Percentiles rank a stretch among this genome's conserved stretches.
Evolutionary conservation across 2,888 invertebrate species (phyloP).

Genomic region (Idaea dimidiata): DNA sequence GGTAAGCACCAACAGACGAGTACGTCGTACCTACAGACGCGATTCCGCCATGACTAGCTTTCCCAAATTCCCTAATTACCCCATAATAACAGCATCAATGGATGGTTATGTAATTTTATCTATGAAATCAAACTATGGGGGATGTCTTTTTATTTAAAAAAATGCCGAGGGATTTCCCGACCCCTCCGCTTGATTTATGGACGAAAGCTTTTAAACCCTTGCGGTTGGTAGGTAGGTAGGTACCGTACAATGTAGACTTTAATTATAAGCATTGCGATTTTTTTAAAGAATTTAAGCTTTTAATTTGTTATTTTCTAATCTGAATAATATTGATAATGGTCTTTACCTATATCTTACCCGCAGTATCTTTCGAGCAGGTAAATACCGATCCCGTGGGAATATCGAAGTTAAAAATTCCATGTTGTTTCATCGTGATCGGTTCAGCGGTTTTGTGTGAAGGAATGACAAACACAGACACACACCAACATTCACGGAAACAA

Average conservation of each 20-base stretch:
- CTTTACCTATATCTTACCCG: no score
- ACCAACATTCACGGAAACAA: no score
- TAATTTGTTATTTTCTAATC: neutral
- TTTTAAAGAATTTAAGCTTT: neutral
- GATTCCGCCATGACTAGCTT: conserved; percentile 39
- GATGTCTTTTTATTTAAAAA: conserved; percentile 33
- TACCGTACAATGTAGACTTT: no score
- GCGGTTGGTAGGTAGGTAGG: conserved; percentile 40
- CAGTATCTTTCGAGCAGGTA: no score
- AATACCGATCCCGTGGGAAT: no score
- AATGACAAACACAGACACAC: no score
- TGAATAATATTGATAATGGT: no score
- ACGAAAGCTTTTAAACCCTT: conserved; percentile 79
- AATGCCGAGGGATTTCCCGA: conserved; percentile 49
- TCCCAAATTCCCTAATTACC: conserved; percentile 51
- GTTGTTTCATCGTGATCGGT: no score
- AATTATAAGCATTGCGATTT: neutral
- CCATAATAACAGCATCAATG: conserved; percentile 61
- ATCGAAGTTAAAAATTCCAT: no score
- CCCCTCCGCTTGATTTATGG: conserved; percentile 68
- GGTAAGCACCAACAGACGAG: no score
- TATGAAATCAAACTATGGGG: conserved; percentile 44
- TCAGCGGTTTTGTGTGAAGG: no score
- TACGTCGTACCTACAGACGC: neutral
- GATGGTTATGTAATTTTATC: conserved; percentile 65